phyloP scores from a whole-genome alignment of 64 coral and sea anemone species.

The Montipora foliosa region DNA sequence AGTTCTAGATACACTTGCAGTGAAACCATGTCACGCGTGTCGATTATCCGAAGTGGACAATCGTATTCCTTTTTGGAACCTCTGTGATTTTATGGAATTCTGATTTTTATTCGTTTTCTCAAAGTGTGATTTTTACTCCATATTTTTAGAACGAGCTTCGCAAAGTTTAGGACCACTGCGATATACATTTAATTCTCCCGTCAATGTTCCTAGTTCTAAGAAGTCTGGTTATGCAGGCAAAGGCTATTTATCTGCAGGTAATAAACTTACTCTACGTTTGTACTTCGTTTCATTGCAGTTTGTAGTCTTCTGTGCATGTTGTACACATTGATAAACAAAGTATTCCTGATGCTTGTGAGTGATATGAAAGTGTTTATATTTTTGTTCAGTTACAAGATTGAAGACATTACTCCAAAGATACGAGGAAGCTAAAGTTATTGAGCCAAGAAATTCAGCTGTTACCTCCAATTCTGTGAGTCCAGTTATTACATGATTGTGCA shows the following conservation, averaged over 20 bases:
- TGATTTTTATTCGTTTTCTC: not conserved
- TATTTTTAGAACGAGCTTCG: constrained; percentile 66
- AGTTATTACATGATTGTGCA: not conserved
- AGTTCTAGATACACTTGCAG: no score
- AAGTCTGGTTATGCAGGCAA: not conserved
- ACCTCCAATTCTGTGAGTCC: constrained; percentile 7
- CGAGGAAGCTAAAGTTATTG: constrained; percentile 35
- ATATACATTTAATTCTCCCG: constrained; percentile 67
- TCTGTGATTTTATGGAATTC: no score
- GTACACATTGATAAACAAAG: not conserved
- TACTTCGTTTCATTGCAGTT: not conserved
- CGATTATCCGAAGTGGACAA: no score
- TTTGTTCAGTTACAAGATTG: constrained; percentile 69
- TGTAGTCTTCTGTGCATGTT: not conserved
- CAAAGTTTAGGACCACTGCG: constrained; percentile 70
- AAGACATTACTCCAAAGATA: constrained; percentile 79
- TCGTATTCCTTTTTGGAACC: no score
- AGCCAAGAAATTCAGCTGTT: not conserved
- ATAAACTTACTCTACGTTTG: not conserved
- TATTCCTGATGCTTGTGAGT: not conserved
- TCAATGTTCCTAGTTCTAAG: constrained; percentile 53
- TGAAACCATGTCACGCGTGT: no score
- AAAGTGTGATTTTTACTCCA: not conserved
- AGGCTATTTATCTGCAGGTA: constrained; percentile 67
- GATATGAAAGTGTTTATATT: not conserved